phyloP scores from a whole-genome alignment of 2,113 vertebrate species.

The Gymnobelideus leadbeateri region DNA sequence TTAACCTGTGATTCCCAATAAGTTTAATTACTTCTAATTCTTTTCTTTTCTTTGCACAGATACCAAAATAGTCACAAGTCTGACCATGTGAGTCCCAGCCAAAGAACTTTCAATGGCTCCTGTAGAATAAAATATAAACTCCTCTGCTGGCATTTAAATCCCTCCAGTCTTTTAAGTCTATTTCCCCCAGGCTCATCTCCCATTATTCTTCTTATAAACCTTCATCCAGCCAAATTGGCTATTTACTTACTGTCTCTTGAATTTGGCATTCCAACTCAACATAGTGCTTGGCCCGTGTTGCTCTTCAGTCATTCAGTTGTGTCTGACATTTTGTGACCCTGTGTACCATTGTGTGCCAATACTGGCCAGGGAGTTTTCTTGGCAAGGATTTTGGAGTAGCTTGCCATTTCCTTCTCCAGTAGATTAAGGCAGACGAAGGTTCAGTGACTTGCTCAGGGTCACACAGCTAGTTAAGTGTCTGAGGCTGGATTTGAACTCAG shows the following conservation, averaged over 20 bases:
- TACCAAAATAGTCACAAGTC: not conserved
- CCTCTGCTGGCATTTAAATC: no score
- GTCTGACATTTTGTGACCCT: not conserved
- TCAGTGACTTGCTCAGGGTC: not conserved
- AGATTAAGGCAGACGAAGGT: not conserved
- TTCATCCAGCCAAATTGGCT: not conserved
- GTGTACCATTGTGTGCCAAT: not conserved
- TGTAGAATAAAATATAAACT: not conserved
- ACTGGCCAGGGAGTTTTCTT: not conserved
- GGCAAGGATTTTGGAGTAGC: not conserved
- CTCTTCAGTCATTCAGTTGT: not conserved
- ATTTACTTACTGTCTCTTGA: not conserved
- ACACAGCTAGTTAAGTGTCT: not conserved
- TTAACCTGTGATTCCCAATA: not conserved
- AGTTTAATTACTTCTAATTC: not conserved
- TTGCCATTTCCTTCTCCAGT: not conserved
- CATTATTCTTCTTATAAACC: not conserved
- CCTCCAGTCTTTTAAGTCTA: not conserved
- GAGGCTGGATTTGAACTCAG: not conserved
- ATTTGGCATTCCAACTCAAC: not conserved
- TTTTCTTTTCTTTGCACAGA: not conserved
- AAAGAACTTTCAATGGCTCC: not conserved
- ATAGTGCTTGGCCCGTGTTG: not conserved
- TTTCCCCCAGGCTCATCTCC: not conserved
- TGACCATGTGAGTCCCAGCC: not conserved